Evolutionary conservation across 2,888 invertebrate genomes (phyloP).

Genomic region (Megaustenia siamemsis): DNA sequence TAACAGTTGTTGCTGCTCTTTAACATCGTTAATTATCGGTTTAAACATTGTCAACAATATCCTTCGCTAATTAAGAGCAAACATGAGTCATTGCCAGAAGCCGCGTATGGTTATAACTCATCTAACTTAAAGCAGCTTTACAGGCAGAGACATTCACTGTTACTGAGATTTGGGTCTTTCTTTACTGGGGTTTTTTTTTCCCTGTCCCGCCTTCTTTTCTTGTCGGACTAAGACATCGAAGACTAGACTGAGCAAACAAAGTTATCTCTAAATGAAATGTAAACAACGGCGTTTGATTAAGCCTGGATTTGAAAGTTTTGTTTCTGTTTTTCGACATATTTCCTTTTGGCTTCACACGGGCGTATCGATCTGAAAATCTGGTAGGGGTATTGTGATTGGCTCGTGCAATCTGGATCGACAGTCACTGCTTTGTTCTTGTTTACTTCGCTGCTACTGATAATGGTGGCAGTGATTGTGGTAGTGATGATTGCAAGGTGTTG

Average conservation of each 20-base stretch:
- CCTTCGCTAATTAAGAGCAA: constrained; percentile 6
- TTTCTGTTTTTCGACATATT: constrained; percentile 2
- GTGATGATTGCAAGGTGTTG: not conserved
- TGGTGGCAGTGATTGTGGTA: not conserved
- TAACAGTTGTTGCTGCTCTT: not conserved
- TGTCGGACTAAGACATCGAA: not conserved
- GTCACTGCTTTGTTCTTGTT: not conserved
- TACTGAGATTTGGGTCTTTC: not conserved
- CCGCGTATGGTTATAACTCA: not conserved
- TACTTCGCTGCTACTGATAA: not conserved
- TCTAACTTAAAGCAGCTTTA: not conserved
- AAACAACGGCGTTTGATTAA: constrained; percentile 27
- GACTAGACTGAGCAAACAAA: constrained; percentile 10
- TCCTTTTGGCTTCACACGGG: not conserved
- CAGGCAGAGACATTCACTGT: not conserved
- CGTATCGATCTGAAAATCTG: constrained; percentile 10
- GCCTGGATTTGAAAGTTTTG: not conserved
- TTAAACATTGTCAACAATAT: constrained; percentile 12
- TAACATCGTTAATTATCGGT: not conserved
- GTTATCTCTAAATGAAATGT: constrained; percentile 37
- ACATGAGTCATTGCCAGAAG: not conserved
- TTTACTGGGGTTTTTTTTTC: too few relatives aligned
- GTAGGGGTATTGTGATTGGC: not conserved
- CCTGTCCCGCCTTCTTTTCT: too few relatives aligned
- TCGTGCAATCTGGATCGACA: not conserved